A percentile compares a stretch with the other conserved stretches of the same genome.
These are phyloP conservation scores for Tribolium madens DNA, from an alignment of 1,140 invertebrate species.

Conservation along the genomic window DNA sequence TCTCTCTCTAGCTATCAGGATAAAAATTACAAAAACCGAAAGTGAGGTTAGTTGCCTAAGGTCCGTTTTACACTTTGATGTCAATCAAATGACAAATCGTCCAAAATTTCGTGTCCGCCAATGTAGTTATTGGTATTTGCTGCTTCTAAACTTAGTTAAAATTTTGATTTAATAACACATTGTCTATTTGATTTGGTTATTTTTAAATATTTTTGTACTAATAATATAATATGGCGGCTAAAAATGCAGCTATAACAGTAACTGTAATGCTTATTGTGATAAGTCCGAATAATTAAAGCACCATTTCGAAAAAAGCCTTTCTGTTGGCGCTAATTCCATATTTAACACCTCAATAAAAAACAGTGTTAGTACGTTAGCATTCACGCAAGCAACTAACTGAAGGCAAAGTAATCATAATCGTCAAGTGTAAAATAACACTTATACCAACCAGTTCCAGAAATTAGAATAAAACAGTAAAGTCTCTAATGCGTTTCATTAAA, in stretches of 20 bases:
- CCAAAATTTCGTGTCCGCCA: no score
- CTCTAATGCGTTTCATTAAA: slow-evolving; percentile 59
- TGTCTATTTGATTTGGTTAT: no score
- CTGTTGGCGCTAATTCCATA: slow-evolving; percentile 16
- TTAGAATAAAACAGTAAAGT: slow-evolving; percentile 57
- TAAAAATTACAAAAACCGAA: no score
- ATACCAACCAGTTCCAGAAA: slow-evolving; percentile 52
- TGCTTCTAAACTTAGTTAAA: no score
- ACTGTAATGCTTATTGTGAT: neutral
- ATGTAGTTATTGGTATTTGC: no score
- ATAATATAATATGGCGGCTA: neutral
- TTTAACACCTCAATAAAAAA: slow-evolving; percentile 32
- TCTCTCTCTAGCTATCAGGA: no score
- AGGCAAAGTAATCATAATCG: slow-evolving; percentile 53
- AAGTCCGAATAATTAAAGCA: neutral
- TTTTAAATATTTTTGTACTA: no score
- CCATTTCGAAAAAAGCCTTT: neutral
- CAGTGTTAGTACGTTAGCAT: slow-evolving; percentile 15
- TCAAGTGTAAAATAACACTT: slow-evolving; percentile 55
- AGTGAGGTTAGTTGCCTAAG: no score
- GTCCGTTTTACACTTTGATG: no score
- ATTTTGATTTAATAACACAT: no score
- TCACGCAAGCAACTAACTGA: slow-evolving; percentile 6
- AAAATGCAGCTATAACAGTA: neutral
- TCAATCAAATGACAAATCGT: no score